These are phyloP conservation scores for Zaprionus kolodkinae DNA, from an alignment of 1,140 invertebrate species.

Conservation along the genomic window DNA sequence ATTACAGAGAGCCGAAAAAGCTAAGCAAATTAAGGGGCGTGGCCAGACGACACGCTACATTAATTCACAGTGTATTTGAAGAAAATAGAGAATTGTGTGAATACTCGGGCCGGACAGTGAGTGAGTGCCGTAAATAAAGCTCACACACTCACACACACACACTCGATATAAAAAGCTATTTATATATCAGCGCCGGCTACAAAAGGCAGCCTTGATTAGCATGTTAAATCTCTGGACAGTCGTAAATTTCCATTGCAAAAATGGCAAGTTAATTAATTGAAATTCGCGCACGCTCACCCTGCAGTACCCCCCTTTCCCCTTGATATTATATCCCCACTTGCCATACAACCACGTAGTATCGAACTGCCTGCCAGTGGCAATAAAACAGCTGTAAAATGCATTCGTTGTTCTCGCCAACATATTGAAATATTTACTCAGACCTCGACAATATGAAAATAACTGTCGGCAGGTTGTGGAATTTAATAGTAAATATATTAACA, in stretches of 20 bases:
- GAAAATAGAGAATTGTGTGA: slow-evolving; percentile 56
- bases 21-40: slow-evolving; percentile 24
- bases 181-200: slow-evolving; percentile 51
- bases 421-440: neutral
- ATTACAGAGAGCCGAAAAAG: slow-evolving; percentile 58
- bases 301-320: neutral
- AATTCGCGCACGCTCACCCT: slow-evolving; percentile 51
- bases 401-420: slow-evolving; percentile 1
- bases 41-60: slow-evolving; percentile 71
- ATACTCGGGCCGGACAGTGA: slow-evolving; percentile 7
- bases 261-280: slow-evolving; percentile 75
- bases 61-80: slow-evolving; percentile 49
- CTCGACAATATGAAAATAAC: slow-evolving; percentile 15
- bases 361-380: slow-evolving; percentile 17
- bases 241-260: slow-evolving; percentile 68
- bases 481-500: neutral
- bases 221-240: slow-evolving; percentile 60
- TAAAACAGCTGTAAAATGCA: slow-evolving; percentile 25
- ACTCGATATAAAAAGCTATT: slow-evolving; percentile 44
- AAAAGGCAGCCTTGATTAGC: slow-evolving; percentile 63
- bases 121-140: slow-evolving; percentile 24
- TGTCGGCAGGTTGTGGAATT: slow-evolving; percentile 1
- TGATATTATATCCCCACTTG: neutral
- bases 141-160: neutral
- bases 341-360: slow-evolving; percentile 66